Percentiles rank a stretch among this genome's conserved stretches.
phyloP scores from a whole-genome alignment of 2,888 invertebrate genomes.

The Ormyrus rosae region DNA sequence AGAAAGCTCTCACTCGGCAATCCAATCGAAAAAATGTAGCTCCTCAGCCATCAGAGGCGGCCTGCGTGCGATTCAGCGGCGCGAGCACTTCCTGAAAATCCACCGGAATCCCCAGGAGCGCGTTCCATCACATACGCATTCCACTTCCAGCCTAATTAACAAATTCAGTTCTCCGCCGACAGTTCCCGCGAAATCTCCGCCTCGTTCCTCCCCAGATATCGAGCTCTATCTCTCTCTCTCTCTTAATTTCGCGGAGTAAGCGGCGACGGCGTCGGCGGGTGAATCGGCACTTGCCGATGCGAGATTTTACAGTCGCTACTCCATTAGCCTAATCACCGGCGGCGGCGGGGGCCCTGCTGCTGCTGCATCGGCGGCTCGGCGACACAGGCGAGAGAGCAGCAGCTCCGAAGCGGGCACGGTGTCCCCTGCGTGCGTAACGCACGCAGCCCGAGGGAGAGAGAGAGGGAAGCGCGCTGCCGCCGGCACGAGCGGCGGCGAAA shows the following conservation, averaged over 20 bases:
- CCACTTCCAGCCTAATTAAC: conserved; percentile 35
- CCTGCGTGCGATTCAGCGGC: too few relatives aligned
- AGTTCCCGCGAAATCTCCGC: conserved; percentile 6
- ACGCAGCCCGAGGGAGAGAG: neutral
- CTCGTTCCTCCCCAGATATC: neutral
- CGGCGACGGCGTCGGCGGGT: neutral
- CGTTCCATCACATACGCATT: too few relatives aligned
- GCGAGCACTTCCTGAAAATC: neutral
- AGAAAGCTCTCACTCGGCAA: neutral
- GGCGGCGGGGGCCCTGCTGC: neutral
- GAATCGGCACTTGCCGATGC: conserved; percentile 22
- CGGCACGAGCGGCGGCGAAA: conserved; percentile 38
- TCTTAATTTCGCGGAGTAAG: neutral
- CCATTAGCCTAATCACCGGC: conserved; percentile 45
- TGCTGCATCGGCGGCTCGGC: conserved; percentile 38
- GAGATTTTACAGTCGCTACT: neutral
- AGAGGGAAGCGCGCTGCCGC: conserved; percentile 11
- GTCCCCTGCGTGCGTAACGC: conserved; percentile 25
- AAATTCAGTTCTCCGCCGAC: conserved; percentile 24
- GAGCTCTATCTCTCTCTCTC: neutral
- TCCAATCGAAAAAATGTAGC: conserved; percentile 6
- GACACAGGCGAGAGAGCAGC: neutral
- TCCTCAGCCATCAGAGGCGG: too few relatives aligned
- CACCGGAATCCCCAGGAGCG: neutral
- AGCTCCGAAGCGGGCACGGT: neutral